These are phyloP conservation scores for Coenonympha arcania DNA, from an alignment of 2,888 invertebrate genomes.

Conservation along the genomic window DNA sequence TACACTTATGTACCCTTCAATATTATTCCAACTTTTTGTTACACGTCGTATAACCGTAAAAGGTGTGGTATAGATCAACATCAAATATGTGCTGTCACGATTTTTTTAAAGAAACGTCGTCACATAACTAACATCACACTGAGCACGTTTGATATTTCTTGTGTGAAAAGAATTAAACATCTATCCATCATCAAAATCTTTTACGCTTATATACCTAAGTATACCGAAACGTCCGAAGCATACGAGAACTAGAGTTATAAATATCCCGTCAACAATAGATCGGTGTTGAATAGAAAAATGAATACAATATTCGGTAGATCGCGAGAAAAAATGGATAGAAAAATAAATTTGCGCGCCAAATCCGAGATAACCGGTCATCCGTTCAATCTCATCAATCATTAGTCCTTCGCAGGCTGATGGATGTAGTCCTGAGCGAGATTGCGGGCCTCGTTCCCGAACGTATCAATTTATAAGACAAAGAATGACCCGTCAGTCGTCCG, in stretches of 20 bases:
- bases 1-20: no score
- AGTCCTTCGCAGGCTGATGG: conserved; percentile 49
- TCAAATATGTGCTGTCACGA: no score
- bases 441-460: conserved; percentile 54
- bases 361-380: conserved; percentile 41
- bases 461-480: conserved; percentile 71
- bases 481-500: conserved; percentile 55
- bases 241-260: background rate
- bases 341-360: conserved; percentile 33
- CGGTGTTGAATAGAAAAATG: conserved; percentile 1
- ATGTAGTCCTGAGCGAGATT: conserved; percentile 57
- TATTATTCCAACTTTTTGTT: no score
- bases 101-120: no score
- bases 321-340: conserved; percentile 22
- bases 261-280: conserved; percentile 4
- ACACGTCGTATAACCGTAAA: no score
- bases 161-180: no score
- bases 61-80: no score
- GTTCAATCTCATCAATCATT: conserved; percentile 63
- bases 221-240: background rate
- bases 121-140: no score
- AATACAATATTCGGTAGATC: conserved; percentile 9
- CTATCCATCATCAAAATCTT: no score
- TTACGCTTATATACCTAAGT: background rate
- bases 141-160: no score